Evolutionary conservation across 2,113 vertebrate species (phyloP).

Genomic region (Romanogobio albipinnatus): DNA sequence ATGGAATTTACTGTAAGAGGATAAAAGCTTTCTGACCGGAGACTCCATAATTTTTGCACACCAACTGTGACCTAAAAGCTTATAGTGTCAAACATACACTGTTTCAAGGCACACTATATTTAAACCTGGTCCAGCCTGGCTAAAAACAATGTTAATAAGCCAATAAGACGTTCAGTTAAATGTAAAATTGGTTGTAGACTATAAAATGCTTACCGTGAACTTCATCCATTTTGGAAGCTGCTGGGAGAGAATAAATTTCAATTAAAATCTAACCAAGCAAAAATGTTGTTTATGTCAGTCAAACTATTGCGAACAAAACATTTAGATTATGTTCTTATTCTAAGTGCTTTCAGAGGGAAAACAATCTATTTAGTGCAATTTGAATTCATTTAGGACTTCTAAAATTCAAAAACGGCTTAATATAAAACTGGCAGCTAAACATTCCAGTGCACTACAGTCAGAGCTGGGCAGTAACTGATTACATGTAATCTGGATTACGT

Average conservation of each 20-base stretch:
- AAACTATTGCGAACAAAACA: neutral
- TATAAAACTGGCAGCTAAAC: too few relatives aligned
- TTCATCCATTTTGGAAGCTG: constrained; percentile 67
- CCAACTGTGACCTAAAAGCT: constrained; percentile 15
- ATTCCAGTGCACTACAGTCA: constrained; percentile 7
- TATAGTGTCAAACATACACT: neutral
- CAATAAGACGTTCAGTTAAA: neutral
- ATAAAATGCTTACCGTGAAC: constrained; percentile 66
- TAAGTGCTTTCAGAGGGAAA: neutral
- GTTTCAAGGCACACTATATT: neutral
- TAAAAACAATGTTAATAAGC: constrained; percentile 27
- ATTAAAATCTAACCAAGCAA: neutral
- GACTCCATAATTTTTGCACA: constrained; percentile 34
- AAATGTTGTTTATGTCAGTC: neutral
- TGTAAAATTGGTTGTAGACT: neutral
- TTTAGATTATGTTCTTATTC: neutral
- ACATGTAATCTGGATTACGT: too few relatives aligned
- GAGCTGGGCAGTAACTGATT: too few relatives aligned
- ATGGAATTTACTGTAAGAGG: constrained; percentile 28
- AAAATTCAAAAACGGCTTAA: neutral
- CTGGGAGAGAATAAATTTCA: constrained; percentile 29
- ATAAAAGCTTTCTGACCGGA: constrained; percentile 11
- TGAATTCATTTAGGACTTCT: neutral
- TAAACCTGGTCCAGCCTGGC: neutral
- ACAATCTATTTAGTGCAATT: neutral